Conservation (phyloP, 2,888 invertebrate species). For the Cataglyphis livida region DNA sequence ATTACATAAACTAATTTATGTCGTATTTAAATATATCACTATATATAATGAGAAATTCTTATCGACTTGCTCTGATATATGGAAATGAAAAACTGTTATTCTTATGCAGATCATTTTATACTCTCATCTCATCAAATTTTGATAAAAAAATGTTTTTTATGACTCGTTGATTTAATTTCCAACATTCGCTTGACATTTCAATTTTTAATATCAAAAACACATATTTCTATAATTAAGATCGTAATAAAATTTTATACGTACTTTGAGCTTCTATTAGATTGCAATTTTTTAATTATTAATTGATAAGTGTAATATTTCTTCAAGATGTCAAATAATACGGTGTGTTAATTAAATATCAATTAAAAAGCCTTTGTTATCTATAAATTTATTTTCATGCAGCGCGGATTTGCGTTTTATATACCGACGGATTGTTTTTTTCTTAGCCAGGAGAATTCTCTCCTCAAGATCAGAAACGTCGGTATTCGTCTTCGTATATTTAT, state of each 20-base stretch:
- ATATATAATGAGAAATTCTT: conserved; percentile 12
- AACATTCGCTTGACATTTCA: background rate
- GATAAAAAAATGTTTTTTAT: background rate
- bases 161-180: no score
- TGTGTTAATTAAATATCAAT: background rate
- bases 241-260: background rate
- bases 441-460: conserved; percentile 79
- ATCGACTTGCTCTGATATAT: background rate
- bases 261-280: background rate
- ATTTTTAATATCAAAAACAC: background rate
- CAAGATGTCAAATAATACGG: background rate
- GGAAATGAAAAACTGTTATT: background rate
- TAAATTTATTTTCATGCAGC: background rate
- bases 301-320: background rate
- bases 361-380: background rate
- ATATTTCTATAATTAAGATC: background rate
- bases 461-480: conserved; percentile 82
- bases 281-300: background rate
- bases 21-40: background rate
- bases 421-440: conserved; percentile 78
- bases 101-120: background rate
- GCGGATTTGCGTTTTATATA: conserved; percentile 68
- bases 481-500: conserved; percentile 84
- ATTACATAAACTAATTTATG: conserved; percentile 1
- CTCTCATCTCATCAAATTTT: background rate